Percentiles rank a stretch among this genome's conserved stretches.
These are phyloP conservation scores for Ursus arctos DNA, from an alignment of 2,113 vertebrate species.

Conservation along the genomic window DNA sequence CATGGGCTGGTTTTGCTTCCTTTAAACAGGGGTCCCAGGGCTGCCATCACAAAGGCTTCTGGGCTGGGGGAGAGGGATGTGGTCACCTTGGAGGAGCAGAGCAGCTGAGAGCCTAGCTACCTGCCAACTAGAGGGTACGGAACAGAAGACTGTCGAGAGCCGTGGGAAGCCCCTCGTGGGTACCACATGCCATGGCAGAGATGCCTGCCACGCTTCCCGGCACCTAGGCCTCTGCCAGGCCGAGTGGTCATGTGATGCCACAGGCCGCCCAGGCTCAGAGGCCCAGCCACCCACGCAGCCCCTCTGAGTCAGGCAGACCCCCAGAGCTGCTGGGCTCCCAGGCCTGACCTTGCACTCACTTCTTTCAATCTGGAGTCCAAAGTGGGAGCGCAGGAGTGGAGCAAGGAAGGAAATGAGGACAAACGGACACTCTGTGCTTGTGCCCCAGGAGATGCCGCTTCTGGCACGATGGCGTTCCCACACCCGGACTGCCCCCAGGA, in stretches of 20 bases:
- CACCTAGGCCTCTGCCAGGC: too few species aligned
- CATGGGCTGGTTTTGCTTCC: background rate
- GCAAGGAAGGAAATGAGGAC: background rate
- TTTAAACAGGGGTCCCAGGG: background rate
- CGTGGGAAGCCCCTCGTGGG: rapidly evolving
- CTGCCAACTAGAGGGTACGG: rapidly evolving
- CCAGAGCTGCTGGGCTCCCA: too few species aligned
- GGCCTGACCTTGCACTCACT: background rate
- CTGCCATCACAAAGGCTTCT: background rate
- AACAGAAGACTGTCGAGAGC: background rate
- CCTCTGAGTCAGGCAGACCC: background rate
- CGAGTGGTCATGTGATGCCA: rapidly evolving
- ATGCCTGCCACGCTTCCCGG: rapidly evolving
- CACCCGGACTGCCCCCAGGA: rapidly evolving
- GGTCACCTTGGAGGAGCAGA: background rate
- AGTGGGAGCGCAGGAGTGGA: rapidly evolving
- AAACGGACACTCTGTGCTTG: rapidly evolving
- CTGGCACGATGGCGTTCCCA: rapidly evolving
- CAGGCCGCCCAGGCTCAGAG: background rate
- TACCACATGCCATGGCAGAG: rapidly evolving
- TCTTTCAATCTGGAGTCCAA: background rate
- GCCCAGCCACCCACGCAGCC: rapidly evolving
- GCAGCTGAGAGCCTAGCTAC: background rate
- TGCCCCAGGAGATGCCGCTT: rapidly evolving
- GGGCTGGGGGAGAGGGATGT: background rate